Percentiles rank a stretch among this genome's conserved stretches.
Conservation (phyloP, 2,113 vertebrate genomes). For the Calidris pugnax region DNA sequence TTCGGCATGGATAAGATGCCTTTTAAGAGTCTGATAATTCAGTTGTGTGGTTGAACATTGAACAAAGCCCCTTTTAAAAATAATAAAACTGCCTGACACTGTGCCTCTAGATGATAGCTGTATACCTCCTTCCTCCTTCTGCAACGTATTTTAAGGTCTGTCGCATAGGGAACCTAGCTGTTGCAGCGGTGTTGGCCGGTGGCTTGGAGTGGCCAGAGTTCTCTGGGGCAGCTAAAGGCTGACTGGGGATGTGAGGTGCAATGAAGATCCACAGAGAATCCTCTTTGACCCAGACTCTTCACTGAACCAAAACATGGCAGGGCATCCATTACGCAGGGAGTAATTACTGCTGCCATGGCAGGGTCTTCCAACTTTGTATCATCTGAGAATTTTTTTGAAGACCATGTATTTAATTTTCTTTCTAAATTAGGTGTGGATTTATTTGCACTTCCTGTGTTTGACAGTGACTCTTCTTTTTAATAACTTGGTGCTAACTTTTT, state of each 20-base stretch:
- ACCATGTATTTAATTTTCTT: background rate
- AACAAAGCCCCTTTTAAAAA: background rate
- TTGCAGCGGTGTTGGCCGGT: background rate
- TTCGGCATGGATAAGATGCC: background rate
- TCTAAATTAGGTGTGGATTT: background rate
- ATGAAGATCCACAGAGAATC: background rate
- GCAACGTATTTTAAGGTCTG: background rate
- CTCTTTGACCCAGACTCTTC: background rate
- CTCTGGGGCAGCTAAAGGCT: background rate
- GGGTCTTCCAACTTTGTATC: background rate
- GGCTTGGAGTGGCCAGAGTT: background rate
- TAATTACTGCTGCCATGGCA: background rate
- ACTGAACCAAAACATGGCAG: background rate
- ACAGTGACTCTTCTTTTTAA: background rate
- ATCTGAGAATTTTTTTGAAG: background rate
- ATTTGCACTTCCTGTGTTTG: background rate
- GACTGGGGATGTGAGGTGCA: accelerated
- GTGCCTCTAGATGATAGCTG: background rate
- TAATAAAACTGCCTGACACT: background rate
- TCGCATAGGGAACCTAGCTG: accelerated
- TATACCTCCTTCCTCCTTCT: background rate
- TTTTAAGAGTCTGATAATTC: background rate
- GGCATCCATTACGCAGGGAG: background rate
- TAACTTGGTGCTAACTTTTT: background rate
- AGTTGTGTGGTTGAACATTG: background rate